Evolutionary conservation across 2,113 vertebrate genomes (phyloP).

Genomic region (Ariopsis seemanni): DNA sequence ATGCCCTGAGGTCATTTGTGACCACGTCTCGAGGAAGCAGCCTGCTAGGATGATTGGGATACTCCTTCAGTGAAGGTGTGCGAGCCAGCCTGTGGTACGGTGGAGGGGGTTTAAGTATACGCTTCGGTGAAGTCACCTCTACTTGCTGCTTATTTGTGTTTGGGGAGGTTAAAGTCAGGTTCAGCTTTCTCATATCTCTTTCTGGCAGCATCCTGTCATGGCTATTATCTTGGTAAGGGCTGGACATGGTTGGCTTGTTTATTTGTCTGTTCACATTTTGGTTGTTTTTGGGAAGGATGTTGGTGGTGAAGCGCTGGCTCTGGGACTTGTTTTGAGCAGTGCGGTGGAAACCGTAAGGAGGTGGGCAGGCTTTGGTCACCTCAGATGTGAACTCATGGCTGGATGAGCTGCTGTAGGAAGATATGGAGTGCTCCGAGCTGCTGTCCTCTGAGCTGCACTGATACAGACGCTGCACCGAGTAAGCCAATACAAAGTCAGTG

Average conservation of each 20-base stretch:
- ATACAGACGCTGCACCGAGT: constrained; percentile 68
- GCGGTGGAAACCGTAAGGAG: constrained; percentile 72
- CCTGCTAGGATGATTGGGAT: constrained; percentile 66
- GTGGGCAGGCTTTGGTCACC: constrained; percentile 68
- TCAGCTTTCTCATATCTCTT: constrained; percentile 57
- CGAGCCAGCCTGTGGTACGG: constrained; percentile 75
- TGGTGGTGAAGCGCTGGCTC: constrained; percentile 20
- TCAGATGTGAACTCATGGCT: constrained; percentile 61
- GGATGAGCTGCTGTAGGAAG: constrained; percentile 75
- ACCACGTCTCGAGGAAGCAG: constrained; percentile 75
- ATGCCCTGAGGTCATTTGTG: constrained; percentile 81
- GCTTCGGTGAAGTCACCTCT: constrained; percentile 57
- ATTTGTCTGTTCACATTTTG: not conserved
- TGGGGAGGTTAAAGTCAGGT: constrained; percentile 62
- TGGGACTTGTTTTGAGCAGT: constrained; percentile 56
- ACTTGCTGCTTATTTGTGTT: constrained; percentile 58
- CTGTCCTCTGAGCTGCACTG: constrained; percentile 84
- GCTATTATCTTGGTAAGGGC: not conserved
- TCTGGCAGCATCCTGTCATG: constrained; percentile 53
- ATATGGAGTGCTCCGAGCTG: constrained; percentile 80
- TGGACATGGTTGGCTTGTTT: not conserved
- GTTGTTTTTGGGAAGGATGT: constrained; percentile 32
- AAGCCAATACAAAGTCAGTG: constrained; percentile 74
- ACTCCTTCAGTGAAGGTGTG: constrained; percentile 81
- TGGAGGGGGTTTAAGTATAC: constrained; percentile 69